Evolutionary conservation across 1,140 invertebrate genomes (phyloP).

Genomic region (Drosophila lacertosa): DNA sequence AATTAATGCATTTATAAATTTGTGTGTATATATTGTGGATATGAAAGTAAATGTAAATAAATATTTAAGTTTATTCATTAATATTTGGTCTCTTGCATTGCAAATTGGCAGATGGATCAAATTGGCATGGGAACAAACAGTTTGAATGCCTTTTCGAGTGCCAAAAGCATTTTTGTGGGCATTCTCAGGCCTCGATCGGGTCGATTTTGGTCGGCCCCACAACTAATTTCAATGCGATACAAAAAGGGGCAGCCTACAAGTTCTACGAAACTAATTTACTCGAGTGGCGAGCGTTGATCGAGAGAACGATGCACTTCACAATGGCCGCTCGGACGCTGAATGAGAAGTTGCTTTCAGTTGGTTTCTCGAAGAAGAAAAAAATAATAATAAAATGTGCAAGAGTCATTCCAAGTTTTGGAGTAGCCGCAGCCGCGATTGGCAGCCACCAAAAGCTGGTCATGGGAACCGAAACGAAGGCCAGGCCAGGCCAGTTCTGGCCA

Average conservation of each 20-base stretch:
- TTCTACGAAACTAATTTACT: constrained; percentile 82
- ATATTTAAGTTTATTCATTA: neutral
- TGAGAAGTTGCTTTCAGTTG: constrained; percentile 32
- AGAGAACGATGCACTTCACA: constrained; percentile 45
- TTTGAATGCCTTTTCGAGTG: constrained; percentile 14
- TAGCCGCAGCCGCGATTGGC: constrained; percentile 54
- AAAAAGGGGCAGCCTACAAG: constrained; percentile 57
- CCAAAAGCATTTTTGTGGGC: neutral
- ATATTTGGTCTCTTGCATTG: constrained; percentile 8
- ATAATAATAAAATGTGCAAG: constrained; percentile 46
- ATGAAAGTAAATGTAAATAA: too few species aligned
- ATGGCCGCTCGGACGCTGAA: constrained; percentile 45
- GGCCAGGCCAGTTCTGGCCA: too few species aligned
- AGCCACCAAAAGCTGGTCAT: constrained; percentile 32
- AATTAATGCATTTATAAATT: too few species aligned
- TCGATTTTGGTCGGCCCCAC: neutral
- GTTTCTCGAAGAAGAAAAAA: constrained; percentile 3
- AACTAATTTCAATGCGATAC: constrained; percentile 36
- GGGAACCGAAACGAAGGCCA: constrained; percentile 34
- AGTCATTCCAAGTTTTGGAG: constrained; percentile 54
- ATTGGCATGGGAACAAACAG: constrained; percentile 50
- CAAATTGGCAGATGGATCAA: constrained; percentile 48
- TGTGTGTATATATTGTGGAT: too few species aligned
- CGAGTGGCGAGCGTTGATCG: constrained; percentile 52
- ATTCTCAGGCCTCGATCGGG: constrained; percentile 2